phyloP scores from a whole-genome alignment of 1,140 invertebrate species.

The Cataglyphis hispanica region DNA sequence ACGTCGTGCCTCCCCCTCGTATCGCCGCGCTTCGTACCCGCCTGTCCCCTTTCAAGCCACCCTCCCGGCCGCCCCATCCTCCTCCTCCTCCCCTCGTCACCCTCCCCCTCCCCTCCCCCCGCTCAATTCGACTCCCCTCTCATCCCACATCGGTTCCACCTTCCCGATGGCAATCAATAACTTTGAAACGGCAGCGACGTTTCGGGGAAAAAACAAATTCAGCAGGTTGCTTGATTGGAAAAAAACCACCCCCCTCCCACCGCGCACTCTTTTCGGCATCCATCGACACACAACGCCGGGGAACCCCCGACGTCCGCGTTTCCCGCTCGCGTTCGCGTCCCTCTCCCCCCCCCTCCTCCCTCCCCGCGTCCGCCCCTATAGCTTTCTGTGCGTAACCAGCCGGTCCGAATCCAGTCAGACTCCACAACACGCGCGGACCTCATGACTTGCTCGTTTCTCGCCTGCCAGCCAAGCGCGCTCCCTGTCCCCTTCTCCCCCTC shows the following conservation, averaged over 20 bases:
- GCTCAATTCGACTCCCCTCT: constrained; percentile 60
- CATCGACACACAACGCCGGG: constrained; percentile 55
- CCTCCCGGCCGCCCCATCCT: neutral
- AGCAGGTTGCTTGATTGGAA: constrained; percentile 87
- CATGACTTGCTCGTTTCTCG: constrained; percentile 66
- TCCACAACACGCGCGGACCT: constrained; percentile 58
- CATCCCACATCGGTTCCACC: constrained; percentile 60
- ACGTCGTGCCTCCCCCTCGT: constrained; percentile 62
- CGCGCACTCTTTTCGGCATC: constrained; percentile 52
- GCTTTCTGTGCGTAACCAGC: constrained; percentile 56
- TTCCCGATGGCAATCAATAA: constrained; percentile 84
- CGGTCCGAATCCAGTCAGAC: constrained; percentile 55
- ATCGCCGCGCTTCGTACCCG: constrained; percentile 70
- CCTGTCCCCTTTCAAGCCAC: constrained; percentile 63
- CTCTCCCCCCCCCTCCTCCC: neutral
- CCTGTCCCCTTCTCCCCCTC: constrained; percentile 28
- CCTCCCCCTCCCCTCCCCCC: neutral
- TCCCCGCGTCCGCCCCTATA: constrained; percentile 20
- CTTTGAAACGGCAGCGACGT: constrained; percentile 84
- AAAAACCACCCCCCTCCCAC: constrained; percentile 73
- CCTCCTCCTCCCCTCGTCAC: too few species aligned
- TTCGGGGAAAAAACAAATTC: constrained; percentile 85
- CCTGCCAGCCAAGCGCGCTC: constrained; percentile 48
- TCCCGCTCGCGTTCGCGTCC: constrained; percentile 60
- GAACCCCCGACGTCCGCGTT: constrained; percentile 43